Percentiles rank a stretch among this genome's conserved stretches.
These are phyloP conservation scores for Rhorus exstirpatorius DNA, from an alignment of 2,888 invertebrate species.

Conservation along the genomic window DNA sequence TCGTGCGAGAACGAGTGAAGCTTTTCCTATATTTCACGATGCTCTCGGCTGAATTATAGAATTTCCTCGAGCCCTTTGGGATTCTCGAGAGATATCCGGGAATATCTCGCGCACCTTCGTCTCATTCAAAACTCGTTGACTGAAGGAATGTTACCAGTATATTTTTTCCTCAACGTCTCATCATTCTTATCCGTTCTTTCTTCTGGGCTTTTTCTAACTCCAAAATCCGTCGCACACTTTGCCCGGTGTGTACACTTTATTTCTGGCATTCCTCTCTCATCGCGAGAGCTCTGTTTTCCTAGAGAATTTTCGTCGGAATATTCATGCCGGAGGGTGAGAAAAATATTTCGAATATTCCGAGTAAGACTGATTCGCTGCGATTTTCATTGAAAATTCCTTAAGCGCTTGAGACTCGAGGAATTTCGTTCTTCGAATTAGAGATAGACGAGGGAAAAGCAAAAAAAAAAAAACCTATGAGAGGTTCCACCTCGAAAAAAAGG, in stretches of 20 bases:
- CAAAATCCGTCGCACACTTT: too few species aligned
- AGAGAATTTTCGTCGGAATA: neutral
- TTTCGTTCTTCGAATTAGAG: too few species aligned
- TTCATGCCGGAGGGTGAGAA: neutral
- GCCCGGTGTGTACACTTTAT: too few species aligned
- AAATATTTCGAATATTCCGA: neutral
- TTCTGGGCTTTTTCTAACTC: neutral
- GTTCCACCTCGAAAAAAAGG: too few species aligned
- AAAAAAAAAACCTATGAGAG: too few species aligned
- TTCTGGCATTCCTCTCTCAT: neutral
- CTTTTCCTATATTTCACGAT: constrained; percentile 53
- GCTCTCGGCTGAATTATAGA: constrained; percentile 50
- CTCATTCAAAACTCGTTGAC: constrained; percentile 27
- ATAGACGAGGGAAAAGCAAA: too few species aligned
- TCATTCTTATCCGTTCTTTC: constrained; percentile 20
- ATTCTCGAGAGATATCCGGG: constrained; percentile 54
- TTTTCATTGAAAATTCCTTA: too few species aligned
- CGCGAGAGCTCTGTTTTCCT: neutral
- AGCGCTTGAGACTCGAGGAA: too few species aligned
- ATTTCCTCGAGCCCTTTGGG: constrained; percentile 48
- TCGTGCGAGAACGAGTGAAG: constrained; percentile 57
- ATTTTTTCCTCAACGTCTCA: neutral
- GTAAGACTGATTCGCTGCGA: too few species aligned
- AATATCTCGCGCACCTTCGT: constrained; percentile 40
- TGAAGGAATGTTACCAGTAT: constrained; percentile 20